Evolutionary conservation across 2,797 vertebrate species (phyloP), one percentile per base, ranked within the genome.

Genomic region (Eupleurogrammus muticus): DNA sequence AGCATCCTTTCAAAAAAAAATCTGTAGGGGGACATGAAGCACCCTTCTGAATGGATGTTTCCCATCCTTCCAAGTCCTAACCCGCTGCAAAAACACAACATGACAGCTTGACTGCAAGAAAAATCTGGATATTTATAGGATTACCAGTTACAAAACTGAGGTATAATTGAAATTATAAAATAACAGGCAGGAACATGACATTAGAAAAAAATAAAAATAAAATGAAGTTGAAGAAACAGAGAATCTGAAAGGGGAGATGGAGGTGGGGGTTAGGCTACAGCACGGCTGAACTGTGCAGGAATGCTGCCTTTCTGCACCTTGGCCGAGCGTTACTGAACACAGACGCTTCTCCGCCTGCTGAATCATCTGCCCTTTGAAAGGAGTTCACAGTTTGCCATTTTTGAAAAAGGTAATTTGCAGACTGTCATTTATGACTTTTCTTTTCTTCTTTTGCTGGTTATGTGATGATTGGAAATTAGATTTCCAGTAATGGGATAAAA

Each of bases 321-420:
- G 11, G 58, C 63, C 70, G 49, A 46, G 36, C 50, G 10, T 80
- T 72, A 72, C 69, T 47, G 75, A 80, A 78, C 70, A 32, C 28
- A 28, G 28, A 3, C 19, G 34, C 7, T 35, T 16, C 56, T 56
- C 35, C 34, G 16, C 10, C 14, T 78, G 0, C 78, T 84, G 75
- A 82, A 70, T 80, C 85, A 81, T 73, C 66, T 20, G 14, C 61
- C 73, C 53, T 85, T 75, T 66, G 13, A 79, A 66, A 80, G 5
- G 7, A 66, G 56, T 56, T 83, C 56, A 61, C 1, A n/a, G 9
- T 63, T 49, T 55, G 70, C 47, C 74, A 5, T 83, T 76, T 75
- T 19, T 24, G 19, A 66, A 76, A 75, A 75, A 72, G 55, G 44
- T 55, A 53, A 80, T 86, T 70, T 73, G 50, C 67, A 44, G 61